Conservation (phyloP, 2,888 invertebrate species). For the Rhingia rostrata region DNA sequence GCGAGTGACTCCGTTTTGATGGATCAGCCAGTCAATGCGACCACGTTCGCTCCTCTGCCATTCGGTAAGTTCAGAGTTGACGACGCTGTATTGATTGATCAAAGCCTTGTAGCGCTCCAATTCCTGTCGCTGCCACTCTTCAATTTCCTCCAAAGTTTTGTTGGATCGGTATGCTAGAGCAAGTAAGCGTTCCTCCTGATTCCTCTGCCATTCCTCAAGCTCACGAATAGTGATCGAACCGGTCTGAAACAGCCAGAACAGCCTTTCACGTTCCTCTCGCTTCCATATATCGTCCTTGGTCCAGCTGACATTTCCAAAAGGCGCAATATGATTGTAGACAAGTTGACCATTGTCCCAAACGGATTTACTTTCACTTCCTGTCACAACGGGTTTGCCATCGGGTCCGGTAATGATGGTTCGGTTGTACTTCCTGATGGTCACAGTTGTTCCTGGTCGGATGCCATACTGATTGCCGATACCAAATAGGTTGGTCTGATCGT, state of each 20-base stretch:
- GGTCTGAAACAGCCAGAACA: constrained; percentile 80
- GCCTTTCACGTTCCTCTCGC: constrained; percentile 80
- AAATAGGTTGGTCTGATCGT: constrained; percentile 64
- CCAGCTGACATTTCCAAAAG: constrained; percentile 78
- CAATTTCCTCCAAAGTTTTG: constrained; percentile 77
- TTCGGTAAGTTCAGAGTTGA: constrained; percentile 76
- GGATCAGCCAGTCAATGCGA: constrained; percentile 81
- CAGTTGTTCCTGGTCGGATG: constrained; percentile 76
- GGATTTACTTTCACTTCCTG: constrained; percentile 79
- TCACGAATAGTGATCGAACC: constrained; percentile 76
- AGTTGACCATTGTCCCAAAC: constrained; percentile 80
- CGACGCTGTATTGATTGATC: constrained; percentile 78
- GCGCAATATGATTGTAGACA: constrained; percentile 78
- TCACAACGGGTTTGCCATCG: constrained; percentile 79
- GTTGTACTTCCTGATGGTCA: constrained; percentile 78
- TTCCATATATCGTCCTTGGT: constrained; percentile 81
- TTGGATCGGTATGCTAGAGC: constrained; percentile 79
- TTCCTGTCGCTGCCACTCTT: constrained; percentile 80
- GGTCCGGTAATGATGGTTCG: constrained; percentile 78
- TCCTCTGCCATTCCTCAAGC: constrained; percentile 80
- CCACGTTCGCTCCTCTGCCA: constrained; percentile 80
- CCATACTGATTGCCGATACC: constrained; percentile 61
- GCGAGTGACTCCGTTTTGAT: constrained; percentile 79
- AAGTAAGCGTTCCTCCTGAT: constrained; percentile 80
- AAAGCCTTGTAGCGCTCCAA: constrained; percentile 78